These are phyloP conservation scores for Marmota monax DNA, from an alignment of 2,113 vertebrate genomes.

Conservation along the genomic window DNA sequence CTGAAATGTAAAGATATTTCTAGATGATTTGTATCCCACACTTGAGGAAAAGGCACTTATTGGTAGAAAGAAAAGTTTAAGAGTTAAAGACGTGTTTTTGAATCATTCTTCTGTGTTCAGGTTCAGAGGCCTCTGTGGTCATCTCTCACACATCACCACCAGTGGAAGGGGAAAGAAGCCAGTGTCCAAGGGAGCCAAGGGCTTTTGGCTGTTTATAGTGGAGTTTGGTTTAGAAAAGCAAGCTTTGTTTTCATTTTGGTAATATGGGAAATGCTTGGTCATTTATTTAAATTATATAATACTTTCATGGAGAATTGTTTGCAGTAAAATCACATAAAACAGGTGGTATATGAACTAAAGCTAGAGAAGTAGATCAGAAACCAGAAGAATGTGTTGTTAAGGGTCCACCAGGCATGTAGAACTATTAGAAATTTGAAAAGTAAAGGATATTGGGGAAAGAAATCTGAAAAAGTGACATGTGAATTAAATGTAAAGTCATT, in stretches of 20 bases:
- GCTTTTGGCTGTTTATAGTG: neutral
- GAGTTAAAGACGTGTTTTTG: neutral
- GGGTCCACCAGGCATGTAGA: neutral
- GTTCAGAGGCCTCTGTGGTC: neutral
- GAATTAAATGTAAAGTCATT: neutral
- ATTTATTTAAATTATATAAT: neutral
- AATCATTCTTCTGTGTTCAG: neutral
- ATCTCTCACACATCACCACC: neutral
- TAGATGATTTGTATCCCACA: neutral
- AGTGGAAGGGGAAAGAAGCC: neutral
- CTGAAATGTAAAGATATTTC: neutral
- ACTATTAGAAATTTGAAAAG: neutral
- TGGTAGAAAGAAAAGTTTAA: neutral
- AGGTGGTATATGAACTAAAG: neutral
- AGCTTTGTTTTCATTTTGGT: neutral
- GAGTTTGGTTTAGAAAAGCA: constrained; percentile 41
- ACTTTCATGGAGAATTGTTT: neutral
- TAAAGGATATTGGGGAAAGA: neutral
- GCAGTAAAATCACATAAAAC: neutral
- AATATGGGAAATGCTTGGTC: neutral
- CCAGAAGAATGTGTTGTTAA: neutral
- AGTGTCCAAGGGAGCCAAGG: neutral
- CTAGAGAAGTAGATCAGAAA: neutral
- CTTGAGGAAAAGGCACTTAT: constrained; percentile 16
- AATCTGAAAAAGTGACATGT: neutral